These are phyloP conservation scores for Todus mexicanus DNA, from an alignment of 2,797 vertebrate genomes.

Conservation along the genomic window DNA sequence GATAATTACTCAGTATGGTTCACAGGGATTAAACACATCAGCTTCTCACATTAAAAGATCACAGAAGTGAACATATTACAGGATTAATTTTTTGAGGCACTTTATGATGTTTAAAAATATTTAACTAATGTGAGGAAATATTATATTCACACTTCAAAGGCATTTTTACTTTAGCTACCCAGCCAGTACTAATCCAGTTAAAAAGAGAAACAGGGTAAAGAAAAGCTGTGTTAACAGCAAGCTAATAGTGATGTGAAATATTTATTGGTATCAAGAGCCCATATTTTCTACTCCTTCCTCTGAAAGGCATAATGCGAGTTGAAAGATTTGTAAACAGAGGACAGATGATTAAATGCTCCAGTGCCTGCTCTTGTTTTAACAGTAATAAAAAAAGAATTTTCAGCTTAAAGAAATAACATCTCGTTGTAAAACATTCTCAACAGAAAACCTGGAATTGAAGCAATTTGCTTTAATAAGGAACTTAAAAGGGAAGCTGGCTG, in stretches of 20 bases:
- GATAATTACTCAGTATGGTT: conserved; percentile 13
- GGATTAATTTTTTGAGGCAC: conserved; percentile 14
- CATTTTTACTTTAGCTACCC: background rate
- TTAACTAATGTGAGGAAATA: background rate
- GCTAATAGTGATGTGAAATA: background rate
- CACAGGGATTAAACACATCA: conserved; percentile 15
- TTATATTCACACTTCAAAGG: conserved; percentile 33
- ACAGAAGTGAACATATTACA: background rate
- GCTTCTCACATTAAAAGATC: conserved; percentile 15
- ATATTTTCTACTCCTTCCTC: background rate
- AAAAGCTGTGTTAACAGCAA: background rate
- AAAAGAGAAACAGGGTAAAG: background rate
- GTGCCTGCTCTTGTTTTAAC: background rate
- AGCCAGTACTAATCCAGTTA: background rate
- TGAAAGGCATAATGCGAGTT: background rate
- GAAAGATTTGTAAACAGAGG: background rate
- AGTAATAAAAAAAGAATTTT: background rate
- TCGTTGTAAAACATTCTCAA: background rate
- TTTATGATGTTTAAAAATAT: conserved; percentile 18
- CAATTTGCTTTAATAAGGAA: conserved; percentile 8
- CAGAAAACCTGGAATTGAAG: conserved; percentile 24
- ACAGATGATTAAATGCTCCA: background rate
- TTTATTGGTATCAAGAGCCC: background rate
- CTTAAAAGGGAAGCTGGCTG: conserved; percentile 10
- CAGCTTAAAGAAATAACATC: conserved; percentile 1